phyloP scores from a whole-genome alignment of 1,140 invertebrate species.

The Halotydeus destructor region DNA sequence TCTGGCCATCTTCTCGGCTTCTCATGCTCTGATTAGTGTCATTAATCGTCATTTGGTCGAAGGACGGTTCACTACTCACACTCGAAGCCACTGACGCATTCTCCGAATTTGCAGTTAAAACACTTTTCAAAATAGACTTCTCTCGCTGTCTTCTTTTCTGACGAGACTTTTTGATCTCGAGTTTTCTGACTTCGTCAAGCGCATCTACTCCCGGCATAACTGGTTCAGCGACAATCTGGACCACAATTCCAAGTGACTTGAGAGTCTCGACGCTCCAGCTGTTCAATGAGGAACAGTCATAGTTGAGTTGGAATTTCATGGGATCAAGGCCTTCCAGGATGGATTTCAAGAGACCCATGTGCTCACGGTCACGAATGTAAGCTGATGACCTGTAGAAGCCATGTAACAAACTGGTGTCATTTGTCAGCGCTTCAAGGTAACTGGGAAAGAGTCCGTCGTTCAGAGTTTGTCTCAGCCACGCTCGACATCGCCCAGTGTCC shows the following conservation, averaged over 20 bases:
- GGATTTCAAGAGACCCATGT: conserved; percentile 50
- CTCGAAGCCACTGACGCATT: no score
- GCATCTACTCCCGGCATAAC: conserved; percentile 34
- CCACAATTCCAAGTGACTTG: conserved; percentile 58
- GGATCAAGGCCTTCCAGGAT: conserved; percentile 53
- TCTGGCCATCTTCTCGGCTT: no score
- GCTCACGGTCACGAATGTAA: conserved; percentile 51
- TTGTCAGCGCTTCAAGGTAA: conserved; percentile 52
- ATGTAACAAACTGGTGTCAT: conserved; percentile 39
- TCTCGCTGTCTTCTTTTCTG: no score
- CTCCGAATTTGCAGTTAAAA: conserved; percentile 52
- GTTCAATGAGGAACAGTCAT: conserved; percentile 70
- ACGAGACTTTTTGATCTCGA: no score
- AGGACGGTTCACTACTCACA: no score
- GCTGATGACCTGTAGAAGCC: conserved; percentile 43
- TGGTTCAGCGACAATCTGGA: conserved; percentile 52
- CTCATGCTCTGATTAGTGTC: no score
- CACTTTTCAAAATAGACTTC: conserved; percentile 75
- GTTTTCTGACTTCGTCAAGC: conserved; percentile 14
- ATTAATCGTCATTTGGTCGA: no score
- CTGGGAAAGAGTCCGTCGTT: conserved; percentile 70
- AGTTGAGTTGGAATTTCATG: conserved; percentile 53
- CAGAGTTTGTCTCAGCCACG: conserved; percentile 65
- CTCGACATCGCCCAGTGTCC: conserved; percentile 69
- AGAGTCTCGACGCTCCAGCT: conserved; percentile 65